Conservation (phyloP, 2,113 vertebrate species). For the Seriola quinqueradiata region DNA sequence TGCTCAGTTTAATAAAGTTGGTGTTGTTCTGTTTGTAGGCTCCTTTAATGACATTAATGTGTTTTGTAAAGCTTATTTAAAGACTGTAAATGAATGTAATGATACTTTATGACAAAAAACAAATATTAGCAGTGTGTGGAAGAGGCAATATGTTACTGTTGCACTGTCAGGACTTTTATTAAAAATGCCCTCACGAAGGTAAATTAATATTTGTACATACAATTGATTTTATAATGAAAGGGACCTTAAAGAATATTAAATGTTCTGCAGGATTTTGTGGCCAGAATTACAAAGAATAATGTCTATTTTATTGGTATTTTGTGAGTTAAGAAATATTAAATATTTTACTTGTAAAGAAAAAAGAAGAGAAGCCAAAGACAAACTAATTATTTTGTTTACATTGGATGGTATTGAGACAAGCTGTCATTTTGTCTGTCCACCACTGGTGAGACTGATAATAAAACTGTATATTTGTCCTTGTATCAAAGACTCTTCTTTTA, state of each 20-base stretch:
- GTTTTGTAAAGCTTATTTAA: conserved; percentile 13
- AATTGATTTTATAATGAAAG: conserved; percentile 10
- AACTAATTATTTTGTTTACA: conserved; percentile 42
- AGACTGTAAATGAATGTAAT: not conserved
- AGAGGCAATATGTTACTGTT: conserved; percentile 22
- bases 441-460: conserved; percentile 43
- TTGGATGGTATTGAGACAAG: conserved; percentile 19
- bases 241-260: not conserved
- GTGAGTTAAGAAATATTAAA: conserved; percentile 16
- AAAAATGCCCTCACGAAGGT: conserved; percentile 8
- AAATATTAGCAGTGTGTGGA: not conserved
- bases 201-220: conserved; percentile 17
- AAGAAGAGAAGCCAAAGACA: conserved; percentile 59
- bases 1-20: not conserved
- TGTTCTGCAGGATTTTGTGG: not conserved
- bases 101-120: conserved; percentile 16
- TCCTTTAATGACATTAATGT: not conserved
- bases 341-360: conserved; percentile 46
- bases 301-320: conserved; percentile 47
- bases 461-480: conserved; percentile 43
- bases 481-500: not conserved
- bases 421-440: conserved; percentile 17
- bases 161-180: conserved; percentile 17
- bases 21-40: not conserved
- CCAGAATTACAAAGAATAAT: conserved; percentile 7